A percentile compares a stretch with the other conserved stretches of the same genome.
Conservation (phyloP, 2,888 invertebrate species). For the Bembecia ichneumoniformis region DNA sequence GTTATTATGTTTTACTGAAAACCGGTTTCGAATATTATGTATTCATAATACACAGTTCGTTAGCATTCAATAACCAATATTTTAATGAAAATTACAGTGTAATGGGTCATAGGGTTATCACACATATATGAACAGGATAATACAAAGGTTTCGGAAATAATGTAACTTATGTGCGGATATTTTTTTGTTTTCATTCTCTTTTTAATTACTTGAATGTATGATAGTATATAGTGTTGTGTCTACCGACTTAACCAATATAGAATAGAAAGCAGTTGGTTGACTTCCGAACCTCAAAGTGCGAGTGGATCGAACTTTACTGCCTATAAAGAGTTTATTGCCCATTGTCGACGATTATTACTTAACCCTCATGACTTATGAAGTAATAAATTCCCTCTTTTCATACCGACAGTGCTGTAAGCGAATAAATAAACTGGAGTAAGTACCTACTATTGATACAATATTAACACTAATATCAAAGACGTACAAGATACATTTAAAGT, state of each 20-base stretch:
- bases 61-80: not conserved
- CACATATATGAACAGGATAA: too few relatives aligned
- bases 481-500: too few relatives aligned
- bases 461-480: not conserved
- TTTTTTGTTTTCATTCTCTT: too few relatives aligned
- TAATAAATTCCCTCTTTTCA: constrained; percentile 65
- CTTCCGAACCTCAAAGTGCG: constrained; percentile 45
- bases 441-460: not conserved
- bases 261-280: constrained; percentile 43
- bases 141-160: too few relatives aligned
- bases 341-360: constrained; percentile 71
- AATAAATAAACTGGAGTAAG: too few relatives aligned
- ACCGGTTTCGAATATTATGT: too few relatives aligned
- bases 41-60: too few relatives aligned
- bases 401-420: constrained; percentile 36
- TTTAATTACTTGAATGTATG: constrained; percentile 14
- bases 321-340: constrained; percentile 70
- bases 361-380: constrained; percentile 70
- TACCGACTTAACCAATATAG: constrained; percentile 17
- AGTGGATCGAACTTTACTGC: constrained; percentile 65
- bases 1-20: too few relatives aligned
- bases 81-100: too few relatives aligned
- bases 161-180: too few relatives aligned
- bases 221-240: constrained; percentile 25
- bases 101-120: too few relatives aligned